Conservation (phyloP, 2,888 invertebrate genomes). For the Macrophya annulata region DNA sequence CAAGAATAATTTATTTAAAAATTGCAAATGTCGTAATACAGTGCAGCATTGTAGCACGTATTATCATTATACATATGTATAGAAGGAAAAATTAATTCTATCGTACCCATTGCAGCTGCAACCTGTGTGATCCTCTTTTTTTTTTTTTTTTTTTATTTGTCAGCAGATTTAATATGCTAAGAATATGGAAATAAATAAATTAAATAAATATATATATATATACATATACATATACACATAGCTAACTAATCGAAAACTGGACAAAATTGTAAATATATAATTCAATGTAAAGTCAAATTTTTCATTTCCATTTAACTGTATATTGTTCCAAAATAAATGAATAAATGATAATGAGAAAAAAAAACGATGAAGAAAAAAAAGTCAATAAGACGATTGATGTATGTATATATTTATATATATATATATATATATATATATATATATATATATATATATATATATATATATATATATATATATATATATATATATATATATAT, state of each 20-base stretch:
- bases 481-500: background rate
- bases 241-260: background rate
- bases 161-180: background rate
- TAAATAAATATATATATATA: conserved; percentile 34
- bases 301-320: conserved; percentile 67
- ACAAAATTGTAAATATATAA: conserved; percentile 71
- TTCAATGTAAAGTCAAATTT: conserved; percentile 75
- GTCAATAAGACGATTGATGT: background rate
- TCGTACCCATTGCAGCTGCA: background rate
- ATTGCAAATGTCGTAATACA: background rate
- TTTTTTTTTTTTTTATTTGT: background rate
- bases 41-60: no score
- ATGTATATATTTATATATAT: background rate
- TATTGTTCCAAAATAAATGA: conserved; percentile 7
- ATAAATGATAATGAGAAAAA: background rate
- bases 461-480: background rate
- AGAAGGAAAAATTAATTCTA: background rate
- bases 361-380: background rate
- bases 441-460: background rate
- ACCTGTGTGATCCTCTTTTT: background rate
- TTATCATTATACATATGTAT: background rate
- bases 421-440: background rate
- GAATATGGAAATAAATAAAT: background rate
- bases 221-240: conserved; percentile 28
- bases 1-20: background rate